Evolutionary conservation across 2,797 vertebrate species (phyloP).

Genomic region (Mormyrops boulengeri): DNA sequence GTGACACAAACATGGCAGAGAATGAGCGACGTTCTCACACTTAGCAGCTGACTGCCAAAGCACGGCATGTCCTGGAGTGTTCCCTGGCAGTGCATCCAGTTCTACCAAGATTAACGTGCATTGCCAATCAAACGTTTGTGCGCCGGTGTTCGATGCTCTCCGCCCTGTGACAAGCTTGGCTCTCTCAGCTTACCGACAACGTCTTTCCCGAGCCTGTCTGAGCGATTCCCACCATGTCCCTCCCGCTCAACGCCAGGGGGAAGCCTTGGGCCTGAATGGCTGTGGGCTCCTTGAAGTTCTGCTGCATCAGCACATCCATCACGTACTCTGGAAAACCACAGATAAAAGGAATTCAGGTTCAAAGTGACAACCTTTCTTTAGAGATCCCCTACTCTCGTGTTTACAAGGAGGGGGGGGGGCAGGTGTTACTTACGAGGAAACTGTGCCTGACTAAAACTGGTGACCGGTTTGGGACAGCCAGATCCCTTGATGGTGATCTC

Average conservation of each 20-base stretch:
- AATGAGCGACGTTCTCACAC: neutral
- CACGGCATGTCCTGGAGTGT: neutral
- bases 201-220: constrained; percentile 98
- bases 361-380: neutral
- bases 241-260: constrained; percentile 89
- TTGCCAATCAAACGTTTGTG: neutral
- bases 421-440: constrained; percentile 83
- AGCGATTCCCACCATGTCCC: constrained; percentile 96
- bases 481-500: constrained; percentile 88
- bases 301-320: constrained; percentile 90
- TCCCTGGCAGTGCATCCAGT: neutral
- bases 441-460: constrained; percentile 82
- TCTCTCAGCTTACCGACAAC: constrained; percentile 74
- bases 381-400: neutral
- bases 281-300: constrained; percentile 90
- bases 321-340: constrained; percentile 71
- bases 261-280: constrained; percentile 95
- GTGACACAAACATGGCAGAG: constrained; percentile 29
- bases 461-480: constrained; percentile 77
- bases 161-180: neutral
- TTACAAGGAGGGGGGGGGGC: neutral
- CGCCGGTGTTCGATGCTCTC: neutral
- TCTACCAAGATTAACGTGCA: neutral
- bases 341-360: neutral
- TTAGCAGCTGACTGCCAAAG: neutral